Conservation (phyloP, 2,797 vertebrate genomes). For the Lithobates sylvaticus region DNA sequence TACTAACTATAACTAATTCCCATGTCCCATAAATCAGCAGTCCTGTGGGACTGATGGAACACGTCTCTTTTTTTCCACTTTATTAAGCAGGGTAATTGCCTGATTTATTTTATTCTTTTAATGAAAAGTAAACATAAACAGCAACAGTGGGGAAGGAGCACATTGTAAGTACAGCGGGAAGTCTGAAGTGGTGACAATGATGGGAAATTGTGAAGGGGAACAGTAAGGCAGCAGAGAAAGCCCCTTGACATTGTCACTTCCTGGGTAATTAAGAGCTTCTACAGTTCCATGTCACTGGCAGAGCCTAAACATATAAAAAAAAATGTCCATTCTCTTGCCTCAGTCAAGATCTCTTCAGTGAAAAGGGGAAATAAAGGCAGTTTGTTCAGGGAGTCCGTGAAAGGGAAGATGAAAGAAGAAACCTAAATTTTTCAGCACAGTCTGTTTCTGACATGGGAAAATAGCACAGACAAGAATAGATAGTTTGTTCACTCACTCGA, state of each 20-base stretch:
- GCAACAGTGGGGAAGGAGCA: conserved; percentile 63
- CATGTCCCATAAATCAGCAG: neutral
- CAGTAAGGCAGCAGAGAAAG: conserved; percentile 70
- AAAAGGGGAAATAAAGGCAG: conserved; percentile 76
- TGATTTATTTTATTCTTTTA: conserved; percentile 6
- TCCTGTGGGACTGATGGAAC: neutral
- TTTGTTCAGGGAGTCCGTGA: conserved; percentile 74
- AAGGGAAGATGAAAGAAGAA: conserved; percentile 77
- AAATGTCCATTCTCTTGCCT: conserved; percentile 68
- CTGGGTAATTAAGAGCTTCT: conserved; percentile 85
- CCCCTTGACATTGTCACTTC: conserved; percentile 83
- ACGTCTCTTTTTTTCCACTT: neutral
- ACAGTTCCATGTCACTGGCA: conserved; percentile 69
- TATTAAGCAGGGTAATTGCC: neutral
- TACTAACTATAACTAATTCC: neutral
- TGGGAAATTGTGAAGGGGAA: conserved; percentile 72
- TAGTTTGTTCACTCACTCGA: conserved; percentile 76
- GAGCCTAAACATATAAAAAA: conserved; percentile 67
- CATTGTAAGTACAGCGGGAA: conserved; percentile 42
- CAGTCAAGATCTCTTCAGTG: conserved; percentile 69
- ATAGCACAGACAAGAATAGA: conserved; percentile 78
- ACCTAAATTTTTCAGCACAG: conserved; percentile 76
- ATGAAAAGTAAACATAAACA: conserved; percentile 63
- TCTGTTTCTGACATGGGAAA: conserved; percentile 81
- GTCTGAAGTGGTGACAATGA: conserved; percentile 72